Percentiles rank a stretch among this genome's conserved stretches.
Evolutionary conservation across 2,797 vertebrate genomes (phyloP).

Genomic region (Sebastes matsubarae): DNA sequence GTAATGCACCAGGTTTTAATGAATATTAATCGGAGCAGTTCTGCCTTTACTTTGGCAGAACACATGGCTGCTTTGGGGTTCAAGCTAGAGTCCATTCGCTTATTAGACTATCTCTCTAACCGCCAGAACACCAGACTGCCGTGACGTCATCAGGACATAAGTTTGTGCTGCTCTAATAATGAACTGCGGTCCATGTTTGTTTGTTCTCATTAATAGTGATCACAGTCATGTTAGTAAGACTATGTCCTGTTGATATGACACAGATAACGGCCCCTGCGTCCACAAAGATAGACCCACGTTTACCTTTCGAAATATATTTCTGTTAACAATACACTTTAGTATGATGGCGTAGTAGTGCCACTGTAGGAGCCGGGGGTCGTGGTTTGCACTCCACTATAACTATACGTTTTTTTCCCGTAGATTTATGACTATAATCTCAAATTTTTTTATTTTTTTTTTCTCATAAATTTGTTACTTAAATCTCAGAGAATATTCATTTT

Average conservation of each 20-base stretch:
- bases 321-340: not conserved
- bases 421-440: too few species aligned
- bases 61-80: not conserved
- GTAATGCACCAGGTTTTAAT: not conserved
- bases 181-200: not conserved
- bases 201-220: not conserved
- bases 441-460: too few species aligned
- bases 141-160: not conserved
- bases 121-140: not conserved
- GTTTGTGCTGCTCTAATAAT: not conserved
- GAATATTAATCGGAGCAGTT: not conserved
- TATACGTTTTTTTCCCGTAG: too few species aligned
- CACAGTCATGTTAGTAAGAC: not conserved
- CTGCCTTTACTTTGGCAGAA: not conserved
- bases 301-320: not conserved
- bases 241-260: not conserved
- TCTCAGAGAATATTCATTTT: too few species aligned
- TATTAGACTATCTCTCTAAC: not conserved
- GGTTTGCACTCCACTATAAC: too few species aligned
- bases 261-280: not conserved
- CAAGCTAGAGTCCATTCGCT: not conserved
- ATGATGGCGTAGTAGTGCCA: too few species aligned
- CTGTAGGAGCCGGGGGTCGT: too few species aligned
- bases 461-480: too few species aligned
- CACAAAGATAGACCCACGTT: not conserved